Percentiles rank a stretch among this genome's conserved stretches.
Conservation (phyloP, 2,888 invertebrate genomes). For the Drosophila colorata region DNA sequence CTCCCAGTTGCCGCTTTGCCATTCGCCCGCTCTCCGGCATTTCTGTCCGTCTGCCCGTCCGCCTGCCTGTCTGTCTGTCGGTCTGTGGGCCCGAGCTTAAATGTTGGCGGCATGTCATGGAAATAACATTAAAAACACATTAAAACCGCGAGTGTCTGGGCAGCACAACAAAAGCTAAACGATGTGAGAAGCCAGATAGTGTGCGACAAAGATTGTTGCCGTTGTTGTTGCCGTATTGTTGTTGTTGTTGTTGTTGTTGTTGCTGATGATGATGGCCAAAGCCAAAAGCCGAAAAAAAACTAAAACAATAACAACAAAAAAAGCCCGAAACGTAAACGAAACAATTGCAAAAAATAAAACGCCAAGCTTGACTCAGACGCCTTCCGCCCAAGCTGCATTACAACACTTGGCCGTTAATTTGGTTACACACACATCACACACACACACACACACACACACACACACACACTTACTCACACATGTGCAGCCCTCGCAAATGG, state of each 20-base stretch:
- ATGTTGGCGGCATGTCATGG: conserved; percentile 79
- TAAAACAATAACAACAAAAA: conserved; percentile 10
- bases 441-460: conserved; percentile 12
- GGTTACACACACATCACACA: conserved; percentile 30
- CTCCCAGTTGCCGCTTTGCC: neutral
- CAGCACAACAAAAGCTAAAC: conserved; percentile 74
- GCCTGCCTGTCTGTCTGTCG: conserved; percentile 25
- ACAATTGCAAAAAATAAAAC: conserved; percentile 43
- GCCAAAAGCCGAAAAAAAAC: conserved; percentile 49
- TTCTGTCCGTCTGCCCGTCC: conserved; percentile 7
- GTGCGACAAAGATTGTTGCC: conserved; percentile 63
- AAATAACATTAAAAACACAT: conserved; percentile 82
- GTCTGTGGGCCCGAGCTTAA: conserved; percentile 69
- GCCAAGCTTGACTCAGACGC: conserved; percentile 24
- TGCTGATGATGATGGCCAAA: conserved; percentile 62
- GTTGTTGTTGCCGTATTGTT: conserved; percentile 15
- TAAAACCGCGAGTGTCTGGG: conserved; percentile 79
- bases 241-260: conserved; percentile 11
- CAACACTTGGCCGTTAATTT: conserved; percentile 56
- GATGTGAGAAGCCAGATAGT: conserved; percentile 77
- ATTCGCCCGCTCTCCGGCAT: neutral
- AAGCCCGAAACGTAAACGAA: conserved; percentile 13
- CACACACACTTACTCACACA: conserved; percentile 16
- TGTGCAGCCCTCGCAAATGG: conserved; percentile 25
- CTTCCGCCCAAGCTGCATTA: conserved; percentile 40